phyloP scores from a whole-genome alignment of 2,113 vertebrate genomes.

The Macquaria ambigua region DNA sequence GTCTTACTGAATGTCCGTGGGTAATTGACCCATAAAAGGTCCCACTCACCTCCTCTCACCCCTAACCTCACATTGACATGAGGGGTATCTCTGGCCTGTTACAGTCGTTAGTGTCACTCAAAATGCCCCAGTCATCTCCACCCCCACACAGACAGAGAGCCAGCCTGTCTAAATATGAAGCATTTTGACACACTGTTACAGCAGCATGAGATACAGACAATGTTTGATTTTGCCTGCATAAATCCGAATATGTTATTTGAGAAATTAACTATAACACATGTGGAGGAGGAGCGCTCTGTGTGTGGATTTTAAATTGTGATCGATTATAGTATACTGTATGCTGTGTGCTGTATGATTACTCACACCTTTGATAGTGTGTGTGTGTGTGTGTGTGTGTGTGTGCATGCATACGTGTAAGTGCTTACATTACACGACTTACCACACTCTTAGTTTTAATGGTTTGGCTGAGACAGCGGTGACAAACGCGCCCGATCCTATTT shows the following conservation, averaged over 20 bases:
- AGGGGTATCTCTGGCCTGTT: slow-evolving; percentile 35
- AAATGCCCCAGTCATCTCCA: slow-evolving; percentile 25
- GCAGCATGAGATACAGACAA: background rate
- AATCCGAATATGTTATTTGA: slow-evolving; percentile 5
- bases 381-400: background rate
- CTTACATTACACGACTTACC: slow-evolving; percentile 15
- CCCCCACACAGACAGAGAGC: slow-evolving; percentile 21
- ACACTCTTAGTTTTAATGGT: slow-evolving; percentile 26
- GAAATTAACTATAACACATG: slow-evolving; percentile 3
- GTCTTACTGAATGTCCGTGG: slow-evolving; percentile 49
- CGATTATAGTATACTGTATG: background rate
- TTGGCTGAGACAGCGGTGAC: background rate
- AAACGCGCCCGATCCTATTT: slow-evolving; percentile 61
- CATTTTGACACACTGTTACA: slow-evolving; percentile 18
- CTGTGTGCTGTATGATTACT: slow-evolving; percentile 1
- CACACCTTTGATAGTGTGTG: background rate
- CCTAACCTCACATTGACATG: slow-evolving; percentile 58
- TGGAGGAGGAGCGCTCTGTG: background rate
- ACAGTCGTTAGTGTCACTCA: slow-evolving; percentile 73
- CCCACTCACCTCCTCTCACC: slow-evolving; percentile 56
- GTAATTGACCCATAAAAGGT: slow-evolving; percentile 71
- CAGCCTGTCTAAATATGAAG: slow-evolving; percentile 8
- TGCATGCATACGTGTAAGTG: background rate
- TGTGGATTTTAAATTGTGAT: background rate
- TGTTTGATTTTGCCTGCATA: slow-evolving; percentile 9